Evolutionary conservation across 2,113 vertebrate genomes (phyloP).

Genomic region (Cinclus mexicanus): DNA sequence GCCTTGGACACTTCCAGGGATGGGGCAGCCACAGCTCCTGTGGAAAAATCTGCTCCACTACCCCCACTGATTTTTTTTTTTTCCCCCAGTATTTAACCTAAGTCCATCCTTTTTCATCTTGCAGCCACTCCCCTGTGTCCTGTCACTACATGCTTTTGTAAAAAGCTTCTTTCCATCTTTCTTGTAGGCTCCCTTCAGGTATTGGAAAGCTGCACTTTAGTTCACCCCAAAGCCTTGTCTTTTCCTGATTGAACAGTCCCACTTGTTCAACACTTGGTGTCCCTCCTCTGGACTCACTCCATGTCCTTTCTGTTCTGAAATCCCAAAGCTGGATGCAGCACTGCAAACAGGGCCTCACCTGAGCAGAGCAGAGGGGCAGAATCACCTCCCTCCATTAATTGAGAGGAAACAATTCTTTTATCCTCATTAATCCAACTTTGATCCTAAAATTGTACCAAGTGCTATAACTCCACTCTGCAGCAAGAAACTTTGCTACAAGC

Average conservation of each 20-base stretch:
- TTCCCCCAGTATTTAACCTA: neutral
- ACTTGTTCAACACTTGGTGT: too few species aligned
- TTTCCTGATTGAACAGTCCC: neutral
- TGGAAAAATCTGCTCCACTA: neutral
- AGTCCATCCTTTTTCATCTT: neutral
- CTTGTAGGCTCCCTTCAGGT: neutral
- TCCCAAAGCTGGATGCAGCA: neutral
- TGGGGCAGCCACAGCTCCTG: neutral
- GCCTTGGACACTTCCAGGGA: neutral
- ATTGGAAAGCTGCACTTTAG: neutral
- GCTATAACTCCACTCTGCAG: rapidly evolving
- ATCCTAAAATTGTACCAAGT: neutral
- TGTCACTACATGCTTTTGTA: neutral
- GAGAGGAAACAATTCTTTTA: neutral
- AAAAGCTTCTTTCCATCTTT: neutral
- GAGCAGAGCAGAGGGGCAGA: neutral
- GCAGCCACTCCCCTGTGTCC: neutral
- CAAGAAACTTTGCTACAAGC: neutral
- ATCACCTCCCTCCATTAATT: neutral
- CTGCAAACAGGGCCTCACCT: neutral
- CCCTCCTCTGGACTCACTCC: neutral
- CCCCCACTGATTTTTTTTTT: neutral
- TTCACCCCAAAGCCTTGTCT: neutral
- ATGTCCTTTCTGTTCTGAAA: neutral
- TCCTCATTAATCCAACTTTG: neutral